Evolutionary conservation across 2,797 vertebrate genomes (phyloP).

Genomic region (Ptychobarbus kaznakovi): DNA sequence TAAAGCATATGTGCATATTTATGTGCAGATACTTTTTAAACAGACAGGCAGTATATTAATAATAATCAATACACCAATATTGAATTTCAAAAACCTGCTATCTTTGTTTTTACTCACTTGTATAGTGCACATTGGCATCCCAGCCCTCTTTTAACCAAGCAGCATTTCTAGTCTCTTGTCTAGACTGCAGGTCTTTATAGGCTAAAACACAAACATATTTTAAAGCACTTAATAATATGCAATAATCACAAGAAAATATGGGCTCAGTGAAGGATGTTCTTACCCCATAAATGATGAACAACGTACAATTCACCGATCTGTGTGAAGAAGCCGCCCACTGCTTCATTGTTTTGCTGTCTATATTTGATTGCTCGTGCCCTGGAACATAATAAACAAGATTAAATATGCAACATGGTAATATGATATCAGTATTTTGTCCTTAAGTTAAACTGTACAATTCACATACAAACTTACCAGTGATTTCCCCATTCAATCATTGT

Average conservation of each 20-base stretch:
- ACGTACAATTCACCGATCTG: constrained; percentile 94
- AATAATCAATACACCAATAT: background rate
- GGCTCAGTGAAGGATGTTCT: constrained; percentile 55
- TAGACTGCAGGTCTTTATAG: constrained; percentile 89
- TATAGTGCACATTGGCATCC: constrained; percentile 91
- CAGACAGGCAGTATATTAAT: background rate
- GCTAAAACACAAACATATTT: constrained; percentile 71
- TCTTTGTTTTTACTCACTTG: constrained; percentile 76
- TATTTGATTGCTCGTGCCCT: constrained; percentile 95
- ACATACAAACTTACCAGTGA: constrained; percentile 86
- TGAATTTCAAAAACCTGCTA: no score
- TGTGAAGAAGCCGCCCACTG: constrained; percentile 94
- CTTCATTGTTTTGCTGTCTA: constrained; percentile 93
- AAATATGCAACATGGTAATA: background rate
- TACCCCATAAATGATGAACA: constrained; percentile 97
- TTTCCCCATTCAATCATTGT: constrained; percentile 99
- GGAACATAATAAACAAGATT: constrained; percentile 29
- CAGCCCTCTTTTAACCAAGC: constrained; percentile 95
- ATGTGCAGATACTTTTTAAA: background rate
- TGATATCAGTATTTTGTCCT: background rate
- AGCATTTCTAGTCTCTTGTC: constrained; percentile 89
- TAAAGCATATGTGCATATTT: background rate
- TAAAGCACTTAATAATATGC: background rate
- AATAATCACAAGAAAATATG: background rate
- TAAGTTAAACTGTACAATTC: background rate